phyloP scores from a whole-genome alignment of 2,888 invertebrate genomes.

The Neoaliturus tenellus region DNA sequence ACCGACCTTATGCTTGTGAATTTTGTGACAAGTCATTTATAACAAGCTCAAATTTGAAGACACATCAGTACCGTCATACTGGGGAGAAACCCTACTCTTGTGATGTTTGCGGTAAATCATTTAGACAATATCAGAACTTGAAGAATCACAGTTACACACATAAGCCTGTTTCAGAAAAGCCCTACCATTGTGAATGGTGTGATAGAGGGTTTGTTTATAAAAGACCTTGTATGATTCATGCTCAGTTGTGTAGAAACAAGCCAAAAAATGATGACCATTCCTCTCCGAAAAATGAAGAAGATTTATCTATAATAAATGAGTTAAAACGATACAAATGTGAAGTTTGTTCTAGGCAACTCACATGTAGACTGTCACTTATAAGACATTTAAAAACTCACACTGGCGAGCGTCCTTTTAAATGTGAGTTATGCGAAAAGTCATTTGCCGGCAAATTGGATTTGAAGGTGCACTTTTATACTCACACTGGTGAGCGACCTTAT shows the following conservation, averaged over 20 bases:
- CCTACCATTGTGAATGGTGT: background rate
- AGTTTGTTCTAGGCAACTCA: background rate
- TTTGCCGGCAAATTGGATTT: background rate
- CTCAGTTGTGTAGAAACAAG: background rate
- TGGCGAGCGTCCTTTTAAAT: background rate
- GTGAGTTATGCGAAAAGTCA: background rate
- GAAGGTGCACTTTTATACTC: background rate
- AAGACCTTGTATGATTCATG: background rate
- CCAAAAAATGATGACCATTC: no score
- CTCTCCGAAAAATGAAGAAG: background rate
- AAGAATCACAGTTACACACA: background rate
- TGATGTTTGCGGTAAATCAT: background rate
- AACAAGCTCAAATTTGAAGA: background rate
- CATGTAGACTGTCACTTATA: background rate
- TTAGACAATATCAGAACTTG: background rate
- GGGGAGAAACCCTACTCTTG: background rate
- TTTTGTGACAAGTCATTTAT: background rate
- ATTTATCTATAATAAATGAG: background rate
- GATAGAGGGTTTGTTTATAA: background rate
- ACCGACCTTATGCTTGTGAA: background rate
- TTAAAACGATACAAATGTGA: background rate
- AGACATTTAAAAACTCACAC: background rate
- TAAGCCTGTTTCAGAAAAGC: background rate
- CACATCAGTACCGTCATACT: background rate
- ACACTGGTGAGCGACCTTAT: background rate